Conservation (phyloP, 2,113 vertebrate species). For the Peromyscus maniculatus region DNA sequence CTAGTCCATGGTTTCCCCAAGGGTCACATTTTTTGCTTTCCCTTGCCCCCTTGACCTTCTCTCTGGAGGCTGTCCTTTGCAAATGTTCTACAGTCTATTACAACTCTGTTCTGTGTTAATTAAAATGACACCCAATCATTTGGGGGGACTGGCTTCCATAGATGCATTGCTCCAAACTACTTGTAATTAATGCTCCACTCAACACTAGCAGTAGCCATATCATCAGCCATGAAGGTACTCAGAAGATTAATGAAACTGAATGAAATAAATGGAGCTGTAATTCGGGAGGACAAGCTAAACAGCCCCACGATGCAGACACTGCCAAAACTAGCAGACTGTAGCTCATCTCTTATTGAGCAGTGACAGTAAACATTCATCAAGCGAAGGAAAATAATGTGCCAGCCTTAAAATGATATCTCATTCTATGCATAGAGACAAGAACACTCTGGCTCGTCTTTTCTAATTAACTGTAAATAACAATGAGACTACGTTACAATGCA, state of each 20-base stretch:
- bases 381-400: slow-evolving; percentile 80
- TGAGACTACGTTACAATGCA: slow-evolving; percentile 7
- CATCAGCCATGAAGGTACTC: slow-evolving; percentile 77
- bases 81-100: slow-evolving; percentile 59
- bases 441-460: slow-evolving; percentile 47
- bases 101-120: slow-evolving; percentile 70
- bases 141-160: slow-evolving; percentile 61
- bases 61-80: slow-evolving; percentile 40
- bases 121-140: slow-evolving; percentile 77
- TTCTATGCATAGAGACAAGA: slow-evolving; percentile 74
- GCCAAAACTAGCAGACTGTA: slow-evolving; percentile 84
- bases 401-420: slow-evolving; percentile 76
- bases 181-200: slow-evolving; percentile 80
- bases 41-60: neutral
- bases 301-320: slow-evolving; percentile 79
- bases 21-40: neutral
- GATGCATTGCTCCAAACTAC: slow-evolving; percentile 66
- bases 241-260: slow-evolving; percentile 86
- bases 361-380: slow-evolving; percentile 87
- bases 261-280: slow-evolving; percentile 86
- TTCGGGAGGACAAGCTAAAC: slow-evolving; percentile 80
- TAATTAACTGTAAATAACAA: slow-evolving; percentile 82
- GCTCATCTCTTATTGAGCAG: slow-evolving; percentile 82
- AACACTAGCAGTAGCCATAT: slow-evolving; percentile 74
- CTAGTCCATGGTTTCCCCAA: neutral